A percentile compares a stretch with the other conserved stretches of the same genome.
Evolutionary conservation across 2,113 vertebrate genomes (phyloP).

Genomic region (Ellobius talpinus): DNA sequence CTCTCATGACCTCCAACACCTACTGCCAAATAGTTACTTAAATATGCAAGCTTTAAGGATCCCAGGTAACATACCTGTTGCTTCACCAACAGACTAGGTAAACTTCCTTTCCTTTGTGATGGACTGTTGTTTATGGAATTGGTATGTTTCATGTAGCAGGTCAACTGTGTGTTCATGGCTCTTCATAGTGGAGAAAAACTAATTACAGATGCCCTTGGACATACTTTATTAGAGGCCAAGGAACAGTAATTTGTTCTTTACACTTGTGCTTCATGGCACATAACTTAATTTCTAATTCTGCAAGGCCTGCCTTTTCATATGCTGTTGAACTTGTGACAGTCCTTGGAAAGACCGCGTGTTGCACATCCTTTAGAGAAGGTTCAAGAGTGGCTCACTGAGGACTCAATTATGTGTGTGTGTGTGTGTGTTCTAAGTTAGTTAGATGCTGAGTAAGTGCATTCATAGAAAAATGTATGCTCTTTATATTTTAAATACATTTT

Average conservation of each 20-base stretch:
- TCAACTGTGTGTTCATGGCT: neutral
- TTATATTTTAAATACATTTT: constrained; percentile 27
- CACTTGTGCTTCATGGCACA: constrained; percentile 21
- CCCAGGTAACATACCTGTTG: neutral
- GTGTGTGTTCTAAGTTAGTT: constrained; percentile 59
- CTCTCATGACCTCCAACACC: neutral
- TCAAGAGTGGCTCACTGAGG: neutral
- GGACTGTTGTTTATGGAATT: neutral
- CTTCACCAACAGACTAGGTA: neutral
- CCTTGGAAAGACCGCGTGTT: constrained; percentile 13
- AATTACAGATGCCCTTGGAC: neutral
- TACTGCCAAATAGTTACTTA: neutral
- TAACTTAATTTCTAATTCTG: constrained; percentile 17
- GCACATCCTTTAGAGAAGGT: constrained; percentile 46
- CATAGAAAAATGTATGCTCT: constrained; percentile 1
- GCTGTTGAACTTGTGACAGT: constrained; percentile 19
- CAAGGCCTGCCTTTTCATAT: constrained; percentile 36
- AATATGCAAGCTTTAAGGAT: neutral
- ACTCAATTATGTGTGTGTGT: neutral
- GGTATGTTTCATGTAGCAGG: neutral
- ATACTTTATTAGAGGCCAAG: constrained; percentile 40
- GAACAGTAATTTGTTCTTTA: constrained; percentile 55
- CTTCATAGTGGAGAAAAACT: neutral
- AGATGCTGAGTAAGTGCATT: constrained; percentile 49
- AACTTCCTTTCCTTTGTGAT: neutral